Conservation (phyloP, 2,113 vertebrate genomes). For the Lutjanus erythropterus region DNA sequence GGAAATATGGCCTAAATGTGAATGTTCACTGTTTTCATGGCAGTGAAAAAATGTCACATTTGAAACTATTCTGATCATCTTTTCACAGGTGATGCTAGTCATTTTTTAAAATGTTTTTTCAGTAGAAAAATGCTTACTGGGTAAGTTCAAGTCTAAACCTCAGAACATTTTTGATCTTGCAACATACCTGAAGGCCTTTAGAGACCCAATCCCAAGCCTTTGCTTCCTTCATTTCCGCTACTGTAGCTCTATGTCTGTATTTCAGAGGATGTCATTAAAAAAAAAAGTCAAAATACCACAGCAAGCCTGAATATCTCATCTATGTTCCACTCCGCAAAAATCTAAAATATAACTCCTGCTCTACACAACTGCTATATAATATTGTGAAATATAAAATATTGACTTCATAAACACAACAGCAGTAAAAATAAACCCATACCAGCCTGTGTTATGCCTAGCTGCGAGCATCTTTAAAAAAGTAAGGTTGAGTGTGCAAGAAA, state of each 20-base stretch:
- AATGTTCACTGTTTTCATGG: too few relatives aligned
- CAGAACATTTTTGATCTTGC: too few relatives aligned
- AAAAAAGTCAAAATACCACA: conserved; percentile 25
- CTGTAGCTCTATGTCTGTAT: conserved; percentile 5
- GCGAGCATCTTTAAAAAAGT: conserved; percentile 63
- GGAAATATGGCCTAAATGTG: too few relatives aligned
- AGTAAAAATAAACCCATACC: conserved; percentile 71
- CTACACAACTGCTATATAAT: conserved; percentile 52
- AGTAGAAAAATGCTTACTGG: too few relatives aligned
- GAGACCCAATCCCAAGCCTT: conserved; percentile 6
- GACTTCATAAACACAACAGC: conserved; percentile 69
- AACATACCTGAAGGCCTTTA: background rate
- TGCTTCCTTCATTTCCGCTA: conserved; percentile 23
- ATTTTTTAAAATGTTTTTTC: too few relatives aligned
- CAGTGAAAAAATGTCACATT: too few relatives aligned
- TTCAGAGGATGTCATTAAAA: conserved; percentile 8
- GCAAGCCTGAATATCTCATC: conserved; percentile 41
- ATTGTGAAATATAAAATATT: conserved; percentile 71
- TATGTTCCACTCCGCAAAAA: conserved; percentile 11
- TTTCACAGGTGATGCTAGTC: too few relatives aligned
- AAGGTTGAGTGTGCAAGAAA: conserved; percentile 73
- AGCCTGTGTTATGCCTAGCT: conserved; percentile 56
- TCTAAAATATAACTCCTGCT: conserved; percentile 53
- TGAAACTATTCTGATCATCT: too few relatives aligned
- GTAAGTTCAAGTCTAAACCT: too few relatives aligned